Base-by-base conservation (phyloP, 1,140 invertebrate genomes). In the Hyles vespertilio region DNA sequence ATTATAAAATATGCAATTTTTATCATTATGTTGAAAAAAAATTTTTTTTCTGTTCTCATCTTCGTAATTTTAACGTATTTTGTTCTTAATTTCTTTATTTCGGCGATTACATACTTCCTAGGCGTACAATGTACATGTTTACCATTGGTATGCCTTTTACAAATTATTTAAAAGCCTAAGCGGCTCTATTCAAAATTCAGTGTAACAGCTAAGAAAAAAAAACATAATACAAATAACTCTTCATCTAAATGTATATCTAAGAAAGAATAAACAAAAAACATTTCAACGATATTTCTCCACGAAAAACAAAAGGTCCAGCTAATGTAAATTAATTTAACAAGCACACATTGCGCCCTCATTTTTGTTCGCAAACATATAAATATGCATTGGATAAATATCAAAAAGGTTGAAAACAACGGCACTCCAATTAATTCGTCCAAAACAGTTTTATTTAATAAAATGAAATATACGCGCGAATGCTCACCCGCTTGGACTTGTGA, bases 381-480 rank as follows among this genome's bases (percentile, higher is more conserved):
- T 87, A 88, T 88, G 79, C 78, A 88, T 85, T 72, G 78, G 77
- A 77, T 73, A 82, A 87, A 84, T 77, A 87, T 76, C 70, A 77
- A 61, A 57, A 79, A 72, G 79, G 76, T 69, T 64, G 67, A 56
- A 62, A 68, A 78, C 74, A 84, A 80, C 66, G 55, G 59, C 59
- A 61, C 64, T 71, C 51, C 76, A 86, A 86, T 85, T 87, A 84
- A 84, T 83, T 79, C 72, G 79, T 80, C 74, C 77, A 61, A 73
- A 81, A 83, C 83, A 83, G 79, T 86, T 88, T 85, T 88, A 88
- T 88, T 88, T 84, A 88, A 88, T 85, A 70, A n/a, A n/a, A 83
- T 75, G 81, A 79, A 83, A 78, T 70, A 62, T 62, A 58, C 67
- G 69, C 55, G 46, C 69, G 63, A 67, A 46, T 65, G 73, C 60